Conservation (phyloP, 2,113 vertebrate species). For the Bubalus kerabau region DNA sequence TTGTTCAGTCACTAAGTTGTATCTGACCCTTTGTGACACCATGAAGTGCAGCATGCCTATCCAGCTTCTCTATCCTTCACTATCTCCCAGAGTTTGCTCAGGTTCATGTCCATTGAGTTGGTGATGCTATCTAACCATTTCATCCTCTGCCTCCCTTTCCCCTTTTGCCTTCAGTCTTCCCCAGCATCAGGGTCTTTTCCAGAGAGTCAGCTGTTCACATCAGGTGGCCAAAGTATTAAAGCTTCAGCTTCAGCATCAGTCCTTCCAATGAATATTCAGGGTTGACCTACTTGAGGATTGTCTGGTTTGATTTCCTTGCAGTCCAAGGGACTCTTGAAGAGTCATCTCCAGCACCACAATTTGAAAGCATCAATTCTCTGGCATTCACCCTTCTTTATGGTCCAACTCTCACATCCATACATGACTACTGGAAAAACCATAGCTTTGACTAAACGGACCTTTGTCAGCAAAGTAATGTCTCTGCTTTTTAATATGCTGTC, state of each 20-base stretch:
- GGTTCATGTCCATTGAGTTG: background rate
- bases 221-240: background rate
- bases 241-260: background rate
- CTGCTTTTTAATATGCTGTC: background rate
- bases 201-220: background rate
- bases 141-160: background rate
- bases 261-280: background rate
- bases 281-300: background rate
- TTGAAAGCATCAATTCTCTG: background rate
- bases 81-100: background rate
- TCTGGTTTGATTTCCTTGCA: background rate
- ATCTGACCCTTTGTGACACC: background rate
- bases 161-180: background rate
- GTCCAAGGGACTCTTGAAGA: background rate
- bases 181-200: background rate
- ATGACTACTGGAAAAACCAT: background rate
- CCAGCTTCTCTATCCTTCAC: background rate
- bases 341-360: background rate
- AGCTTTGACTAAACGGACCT: background rate
- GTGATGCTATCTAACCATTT: background rate
- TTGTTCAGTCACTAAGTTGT: background rate
- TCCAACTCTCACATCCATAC: background rate
- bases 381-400: background rate
- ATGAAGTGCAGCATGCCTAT: background rate
- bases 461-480: background rate